Conservation (phyloP, 2,797 vertebrate species). For the Acomys russatus region DNA sequence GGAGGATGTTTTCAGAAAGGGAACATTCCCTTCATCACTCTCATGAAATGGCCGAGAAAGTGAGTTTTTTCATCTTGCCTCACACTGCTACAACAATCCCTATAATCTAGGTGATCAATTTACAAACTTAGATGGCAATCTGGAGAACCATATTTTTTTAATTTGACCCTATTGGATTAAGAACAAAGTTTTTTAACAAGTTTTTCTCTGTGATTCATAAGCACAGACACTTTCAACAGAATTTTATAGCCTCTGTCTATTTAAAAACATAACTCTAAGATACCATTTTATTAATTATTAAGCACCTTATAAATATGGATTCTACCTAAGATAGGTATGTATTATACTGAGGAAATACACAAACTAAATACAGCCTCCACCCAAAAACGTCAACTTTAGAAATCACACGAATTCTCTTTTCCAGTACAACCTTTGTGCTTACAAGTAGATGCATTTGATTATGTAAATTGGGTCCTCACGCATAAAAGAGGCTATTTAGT, state of each 20-base stretch:
- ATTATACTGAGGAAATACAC: constrained; percentile 77
- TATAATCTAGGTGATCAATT: constrained; percentile 65
- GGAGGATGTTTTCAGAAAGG: constrained; percentile 98
- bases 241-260: constrained; percentile 80
- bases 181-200: constrained; percentile 75
- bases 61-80: constrained; percentile 87
- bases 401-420: constrained; percentile 85
- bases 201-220: constrained; percentile 82
- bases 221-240: constrained; percentile 83
- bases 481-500: constrained; percentile 70
- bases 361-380: constrained; percentile 80
- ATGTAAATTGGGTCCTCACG: constrained; percentile 78
- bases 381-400: constrained; percentile 84
- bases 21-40: constrained; percentile 99
- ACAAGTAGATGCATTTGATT: constrained; percentile 77
- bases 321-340: constrained; percentile 62
- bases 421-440: constrained; percentile 68
- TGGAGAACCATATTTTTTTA: constrained; percentile 78
- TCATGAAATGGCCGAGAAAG: constrained; percentile 99
- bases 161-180: constrained; percentile 75
- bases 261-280: constrained; percentile 84
- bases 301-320: constrained; percentile 85
- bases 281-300: constrained; percentile 85
- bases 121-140: constrained; percentile 74
- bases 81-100: constrained; percentile 60